Percentiles rank a stretch among this genome's conserved stretches.
These are phyloP conservation scores for Potorous gilbertii DNA, from an alignment of 2,797 vertebrate species.

Conservation along the genomic window DNA sequence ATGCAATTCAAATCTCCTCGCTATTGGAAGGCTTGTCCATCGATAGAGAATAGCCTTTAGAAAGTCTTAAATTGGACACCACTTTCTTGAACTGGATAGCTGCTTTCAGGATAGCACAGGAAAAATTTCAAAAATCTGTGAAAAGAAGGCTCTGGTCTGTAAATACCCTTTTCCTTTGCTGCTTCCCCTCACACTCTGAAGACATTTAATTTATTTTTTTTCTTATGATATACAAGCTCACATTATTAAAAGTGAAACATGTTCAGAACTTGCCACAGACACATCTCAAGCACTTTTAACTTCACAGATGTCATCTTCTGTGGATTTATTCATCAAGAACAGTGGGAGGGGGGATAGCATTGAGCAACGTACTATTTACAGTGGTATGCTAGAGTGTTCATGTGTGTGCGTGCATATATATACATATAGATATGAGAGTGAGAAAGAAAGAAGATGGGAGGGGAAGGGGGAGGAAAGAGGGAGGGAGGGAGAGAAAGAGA, in stretches of 20 bases:
- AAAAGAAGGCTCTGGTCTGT: constrained; percentile 28
- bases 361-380: constrained; percentile 5
- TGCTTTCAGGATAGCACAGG: constrained; percentile 8
- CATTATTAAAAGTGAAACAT: constrained; percentile 36
- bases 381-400: not conserved
- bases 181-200: not conserved
- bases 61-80: constrained; percentile 34
- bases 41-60: not conserved
- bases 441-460: not conserved
- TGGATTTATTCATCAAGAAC: constrained; percentile 34
- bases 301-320: constrained; percentile 11
- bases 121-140: constrained; percentile 22
- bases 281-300: constrained; percentile 33
- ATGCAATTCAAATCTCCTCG: not conserved
- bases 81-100: not conserved
- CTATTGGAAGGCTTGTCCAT: not conserved
- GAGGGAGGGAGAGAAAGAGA: not conserved
- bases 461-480: too few species aligned
- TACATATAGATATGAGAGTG: not conserved
- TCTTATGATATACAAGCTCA: constrained; percentile 39
- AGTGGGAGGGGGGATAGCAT: not conserved
- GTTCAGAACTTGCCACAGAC: constrained; percentile 34
- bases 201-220: constrained; percentile 50
- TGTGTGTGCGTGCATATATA: constrained; percentile 2
- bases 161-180: constrained; percentile 51